A percentile compares a stretch with the other conserved stretches of the same genome.
phyloP scores from a whole-genome alignment of 2,113 vertebrate species.

The Centropus bengalensis region DNA sequence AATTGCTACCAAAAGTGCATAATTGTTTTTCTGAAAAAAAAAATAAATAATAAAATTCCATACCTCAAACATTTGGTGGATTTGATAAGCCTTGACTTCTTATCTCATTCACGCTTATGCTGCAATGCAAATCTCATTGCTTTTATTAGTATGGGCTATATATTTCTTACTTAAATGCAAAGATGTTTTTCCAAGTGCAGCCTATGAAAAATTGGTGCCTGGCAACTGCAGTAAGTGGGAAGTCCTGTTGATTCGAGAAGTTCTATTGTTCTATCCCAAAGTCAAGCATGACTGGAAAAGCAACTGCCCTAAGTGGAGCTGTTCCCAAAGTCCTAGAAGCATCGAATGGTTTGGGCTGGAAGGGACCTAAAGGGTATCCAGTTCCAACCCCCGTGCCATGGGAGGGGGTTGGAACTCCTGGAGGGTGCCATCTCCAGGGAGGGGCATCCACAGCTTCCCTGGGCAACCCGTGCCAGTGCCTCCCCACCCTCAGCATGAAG shows the following conservation, averaged over 20 bases:
- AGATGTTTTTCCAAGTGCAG: neutral
- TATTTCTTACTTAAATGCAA: neutral
- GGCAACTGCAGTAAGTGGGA: neutral
- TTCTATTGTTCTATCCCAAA: neutral
- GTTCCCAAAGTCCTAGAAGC: too few relatives aligned
- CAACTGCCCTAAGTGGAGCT: neutral
- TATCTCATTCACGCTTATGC: rapidly evolving
- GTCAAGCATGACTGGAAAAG: neutral
- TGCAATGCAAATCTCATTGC: neutral
- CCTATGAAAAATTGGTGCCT: neutral
- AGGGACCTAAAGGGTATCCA: too few relatives aligned
- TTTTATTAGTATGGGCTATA: neutral
- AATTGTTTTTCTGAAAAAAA: neutral
- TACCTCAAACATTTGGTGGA: neutral
- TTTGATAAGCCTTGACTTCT: neutral
- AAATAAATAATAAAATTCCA: too few relatives aligned
- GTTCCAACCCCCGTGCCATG: too few relatives aligned
- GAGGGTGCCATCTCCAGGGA: too few relatives aligned
- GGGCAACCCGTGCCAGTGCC: too few relatives aligned
- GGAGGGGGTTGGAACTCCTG: too few relatives aligned
- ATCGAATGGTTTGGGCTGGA: too few relatives aligned
- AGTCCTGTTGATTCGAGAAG: neutral
- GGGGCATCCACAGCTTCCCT: too few relatives aligned
- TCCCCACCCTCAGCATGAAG: too few relatives aligned
- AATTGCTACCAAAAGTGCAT: neutral